phyloP scores from a whole-genome alignment of 2,888 invertebrate species.

The Incurvaria masculella region DNA sequence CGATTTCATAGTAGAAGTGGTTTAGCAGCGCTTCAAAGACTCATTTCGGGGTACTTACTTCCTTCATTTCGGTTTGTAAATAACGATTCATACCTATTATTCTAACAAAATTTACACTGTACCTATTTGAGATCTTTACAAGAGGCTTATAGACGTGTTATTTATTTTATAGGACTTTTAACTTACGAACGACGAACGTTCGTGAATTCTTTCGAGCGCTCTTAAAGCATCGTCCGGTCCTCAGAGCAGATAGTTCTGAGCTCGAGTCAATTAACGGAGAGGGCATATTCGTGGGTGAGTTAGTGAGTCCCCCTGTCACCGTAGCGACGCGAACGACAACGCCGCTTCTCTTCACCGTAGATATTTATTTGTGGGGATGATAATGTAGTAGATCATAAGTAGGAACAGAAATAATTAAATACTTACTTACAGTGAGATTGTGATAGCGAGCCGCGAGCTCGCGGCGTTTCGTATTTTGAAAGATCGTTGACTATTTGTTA shows the following conservation, averaged over 20 bases:
- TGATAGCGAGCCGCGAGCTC: constrained; percentile 26
- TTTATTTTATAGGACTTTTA: neutral
- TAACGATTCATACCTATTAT: constrained; percentile 20
- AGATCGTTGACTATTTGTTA: constrained; percentile 53
- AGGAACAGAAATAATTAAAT: neutral
- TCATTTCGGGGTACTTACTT: constrained; percentile 27
- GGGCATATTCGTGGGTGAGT: neutral
- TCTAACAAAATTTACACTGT: neutral
- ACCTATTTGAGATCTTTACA: neutral
- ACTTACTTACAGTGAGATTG: constrained; percentile 25
- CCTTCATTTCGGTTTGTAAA: constrained; percentile 42
- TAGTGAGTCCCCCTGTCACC: constrained; percentile 2
- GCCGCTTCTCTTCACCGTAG: neutral
- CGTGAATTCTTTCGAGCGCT: neutral
- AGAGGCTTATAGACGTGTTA: neutral
- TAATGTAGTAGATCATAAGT: neutral
- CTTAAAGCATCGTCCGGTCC: constrained; percentile 44
- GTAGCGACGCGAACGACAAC: neutral
- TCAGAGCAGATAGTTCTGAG: constrained; percentile 35
- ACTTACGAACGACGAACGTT: neutral
- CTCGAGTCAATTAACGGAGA: constrained; percentile 22
- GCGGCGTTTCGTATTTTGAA: constrained; percentile 19
- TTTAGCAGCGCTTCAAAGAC: constrained; percentile 51
- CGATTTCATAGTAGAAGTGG: constrained; percentile 50
- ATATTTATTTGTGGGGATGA: neutral